Conservation (phyloP, 2,797 vertebrate genomes). For the Gila robusta region DNA sequence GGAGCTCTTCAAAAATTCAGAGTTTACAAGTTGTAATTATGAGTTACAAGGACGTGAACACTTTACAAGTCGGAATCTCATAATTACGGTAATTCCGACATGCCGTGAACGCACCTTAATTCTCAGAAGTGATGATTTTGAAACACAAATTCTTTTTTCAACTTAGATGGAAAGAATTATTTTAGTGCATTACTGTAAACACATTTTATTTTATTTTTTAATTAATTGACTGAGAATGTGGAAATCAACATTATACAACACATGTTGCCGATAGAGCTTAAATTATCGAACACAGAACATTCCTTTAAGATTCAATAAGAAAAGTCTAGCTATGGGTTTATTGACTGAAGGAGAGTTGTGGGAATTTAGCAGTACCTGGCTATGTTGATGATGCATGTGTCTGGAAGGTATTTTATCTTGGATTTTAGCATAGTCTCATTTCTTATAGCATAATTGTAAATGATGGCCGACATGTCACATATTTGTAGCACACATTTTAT, state of each 20-base stretch:
- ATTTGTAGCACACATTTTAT: slow-evolving; percentile 37
- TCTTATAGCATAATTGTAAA: slow-evolving; percentile 17
- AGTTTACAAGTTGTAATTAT: not conserved
- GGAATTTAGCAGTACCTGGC: not conserved
- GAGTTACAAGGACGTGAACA: no score
- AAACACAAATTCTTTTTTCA: not conserved
- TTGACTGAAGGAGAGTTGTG: slow-evolving; percentile 13
- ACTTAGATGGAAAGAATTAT: not conserved
- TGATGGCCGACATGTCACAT: not conserved
- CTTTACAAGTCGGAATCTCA: not conserved
- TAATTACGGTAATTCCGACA: not conserved
- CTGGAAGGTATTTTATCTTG: not conserved
- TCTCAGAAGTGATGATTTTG: not conserved
- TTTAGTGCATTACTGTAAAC: not conserved
- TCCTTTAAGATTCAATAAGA: not conserved
- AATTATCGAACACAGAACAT: not conserved
- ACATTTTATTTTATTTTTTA: not conserved
- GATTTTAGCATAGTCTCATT: slow-evolving; percentile 5
- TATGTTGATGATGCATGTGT: slow-evolving; percentile 1
- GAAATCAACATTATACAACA: not conserved
- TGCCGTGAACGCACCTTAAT: not conserved
- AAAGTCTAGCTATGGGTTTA: slow-evolving; percentile 28
- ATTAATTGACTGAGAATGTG: not conserved
- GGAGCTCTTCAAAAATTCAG: no score
- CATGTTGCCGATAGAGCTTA: not conserved